Conservation (phyloP, 2,888 invertebrate species). For the Plutella xylostella region DNA sequence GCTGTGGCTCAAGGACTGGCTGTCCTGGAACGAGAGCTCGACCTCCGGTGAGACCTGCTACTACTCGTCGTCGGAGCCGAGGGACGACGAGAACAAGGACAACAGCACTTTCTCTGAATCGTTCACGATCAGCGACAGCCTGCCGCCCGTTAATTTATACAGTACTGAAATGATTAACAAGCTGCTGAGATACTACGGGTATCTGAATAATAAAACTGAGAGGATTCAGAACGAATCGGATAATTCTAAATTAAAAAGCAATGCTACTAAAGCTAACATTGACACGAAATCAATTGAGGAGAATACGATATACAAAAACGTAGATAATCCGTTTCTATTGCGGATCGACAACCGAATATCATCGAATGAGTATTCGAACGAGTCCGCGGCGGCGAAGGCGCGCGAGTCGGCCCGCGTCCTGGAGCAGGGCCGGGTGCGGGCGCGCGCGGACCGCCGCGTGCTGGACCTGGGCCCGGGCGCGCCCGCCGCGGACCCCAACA, state of each 20-base stretch:
- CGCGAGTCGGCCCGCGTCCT: constrained; percentile 40
- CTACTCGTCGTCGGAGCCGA: constrained; percentile 53
- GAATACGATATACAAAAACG: constrained; percentile 16
- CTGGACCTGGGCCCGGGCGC: constrained; percentile 34
- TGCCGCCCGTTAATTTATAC: constrained; percentile 61
- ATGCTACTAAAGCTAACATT: constrained; percentile 15
- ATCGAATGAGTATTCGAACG: constrained; percentile 36
- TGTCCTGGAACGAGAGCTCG: constrained; percentile 61
- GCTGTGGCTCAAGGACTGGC: constrained; percentile 77
- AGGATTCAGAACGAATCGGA: constrained; percentile 32
- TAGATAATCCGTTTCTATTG: constrained; percentile 7
- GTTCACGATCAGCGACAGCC: constrained; percentile 59
- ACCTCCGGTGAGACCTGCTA: constrained; percentile 52
- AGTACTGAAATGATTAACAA: constrained; percentile 66
- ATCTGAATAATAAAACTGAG: constrained; percentile 57
- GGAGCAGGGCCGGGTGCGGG: constrained; percentile 45
- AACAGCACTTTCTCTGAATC: constrained; percentile 64
- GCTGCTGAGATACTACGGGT: constrained; percentile 55
- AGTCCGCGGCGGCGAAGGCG: constrained; percentile 34
- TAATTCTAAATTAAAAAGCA: constrained; percentile 24
- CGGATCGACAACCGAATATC: constrained; percentile 34
- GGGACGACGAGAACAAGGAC: constrained; percentile 53
- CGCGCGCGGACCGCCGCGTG: constrained; percentile 46
- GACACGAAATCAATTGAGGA: constrained; percentile 22
- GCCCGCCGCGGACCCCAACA: constrained; percentile 27